Percentiles rank a stretch among this genome's conserved stretches.
Evolutionary conservation across 1,140 invertebrate genomes (phyloP).

Genomic region (Drosophila pallidifrons): DNA sequence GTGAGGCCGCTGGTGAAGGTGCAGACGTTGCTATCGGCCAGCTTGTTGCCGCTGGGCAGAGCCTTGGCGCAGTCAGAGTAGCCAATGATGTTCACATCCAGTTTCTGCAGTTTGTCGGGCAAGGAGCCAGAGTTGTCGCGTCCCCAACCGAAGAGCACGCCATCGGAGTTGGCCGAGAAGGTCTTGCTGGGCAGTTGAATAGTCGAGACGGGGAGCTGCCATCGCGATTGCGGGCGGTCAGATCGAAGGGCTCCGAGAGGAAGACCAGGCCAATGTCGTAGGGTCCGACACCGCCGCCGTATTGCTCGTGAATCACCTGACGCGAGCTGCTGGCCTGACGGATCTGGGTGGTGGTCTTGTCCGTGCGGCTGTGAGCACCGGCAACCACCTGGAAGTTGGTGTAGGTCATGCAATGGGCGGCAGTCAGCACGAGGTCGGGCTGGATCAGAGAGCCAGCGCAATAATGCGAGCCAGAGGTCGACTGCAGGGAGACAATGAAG

Average conservation of each 20-base stretch:
- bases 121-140: slow-evolving; percentile 70
- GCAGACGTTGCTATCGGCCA: slow-evolving; percentile 86
- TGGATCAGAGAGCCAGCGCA: slow-evolving; percentile 64
- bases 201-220: slow-evolving; percentile 85
- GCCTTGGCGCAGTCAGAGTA: slow-evolving; percentile 40
- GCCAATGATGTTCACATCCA: slow-evolving; percentile 76
- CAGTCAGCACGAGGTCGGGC: slow-evolving; percentile 49
- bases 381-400: slow-evolving; percentile 33
- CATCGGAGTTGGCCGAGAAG: slow-evolving; percentile 64
- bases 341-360: slow-evolving; percentile 63
- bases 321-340: slow-evolving; percentile 33
- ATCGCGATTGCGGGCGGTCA: slow-evolving; percentile 78
- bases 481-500: slow-evolving; percentile 75
- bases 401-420: slow-evolving; percentile 68
- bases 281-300: slow-evolving; percentile 85
- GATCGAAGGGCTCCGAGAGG: slow-evolving; percentile 85
- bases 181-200: slow-evolving; percentile 85
- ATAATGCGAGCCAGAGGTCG: slow-evolving; percentile 39
- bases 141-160: slow-evolving; percentile 86
- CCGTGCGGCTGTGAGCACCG: slow-evolving; percentile 80
- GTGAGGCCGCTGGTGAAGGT: slow-evolving; percentile 86
- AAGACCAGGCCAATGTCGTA: slow-evolving; percentile 88
- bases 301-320: slow-evolving; percentile 85
- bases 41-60: slow-evolving; percentile 35
- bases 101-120: slow-evolving; percentile 82